phyloP scores from a whole-genome alignment of 2,113 vertebrate species.

The Perca fluviatilis region DNA sequence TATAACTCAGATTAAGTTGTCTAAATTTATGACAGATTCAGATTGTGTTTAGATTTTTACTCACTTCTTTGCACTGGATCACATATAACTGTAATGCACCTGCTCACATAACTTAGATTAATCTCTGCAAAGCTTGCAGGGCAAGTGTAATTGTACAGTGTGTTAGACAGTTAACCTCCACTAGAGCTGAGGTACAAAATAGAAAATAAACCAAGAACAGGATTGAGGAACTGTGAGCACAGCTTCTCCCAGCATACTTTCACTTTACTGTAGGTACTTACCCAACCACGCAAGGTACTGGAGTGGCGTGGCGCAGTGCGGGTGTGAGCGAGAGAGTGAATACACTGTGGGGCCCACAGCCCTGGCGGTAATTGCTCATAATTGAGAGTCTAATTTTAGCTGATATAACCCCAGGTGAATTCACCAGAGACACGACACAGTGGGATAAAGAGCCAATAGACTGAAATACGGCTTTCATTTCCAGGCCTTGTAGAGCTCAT shows the following conservation, averaged over 20 bases:
- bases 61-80: not conserved
- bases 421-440: slow-evolving; percentile 80
- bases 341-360: slow-evolving; percentile 77
- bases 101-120: slow-evolving; percentile 1
- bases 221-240: slow-evolving; percentile 64
- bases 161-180: slow-evolving; percentile 16
- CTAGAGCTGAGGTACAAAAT: slow-evolving; percentile 21
- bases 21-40: not conserved
- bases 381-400: slow-evolving; percentile 86
- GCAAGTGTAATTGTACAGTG: slow-evolving; percentile 19
- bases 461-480: slow-evolving; percentile 70
- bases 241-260: slow-evolving; percentile 56
- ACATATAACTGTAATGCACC: slow-evolving; percentile 4
- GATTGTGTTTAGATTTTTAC: not conserved
- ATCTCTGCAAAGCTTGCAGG: slow-evolving; percentile 12
- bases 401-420: slow-evolving; percentile 84
- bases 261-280: slow-evolving; percentile 64
- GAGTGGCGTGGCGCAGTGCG: slow-evolving; percentile 54
- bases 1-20: not conserved
- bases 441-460: slow-evolving; percentile 74
- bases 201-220: slow-evolving; percentile 43
- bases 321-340: slow-evolving; percentile 71
- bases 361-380: slow-evolving; percentile 84
- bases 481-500: slow-evolving; percentile 50
- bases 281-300: slow-evolving; percentile 34